These are phyloP conservation scores for Agriotes lineatus DNA, from an alignment of 2,888 invertebrate genomes.

Conservation along the genomic window DNA sequence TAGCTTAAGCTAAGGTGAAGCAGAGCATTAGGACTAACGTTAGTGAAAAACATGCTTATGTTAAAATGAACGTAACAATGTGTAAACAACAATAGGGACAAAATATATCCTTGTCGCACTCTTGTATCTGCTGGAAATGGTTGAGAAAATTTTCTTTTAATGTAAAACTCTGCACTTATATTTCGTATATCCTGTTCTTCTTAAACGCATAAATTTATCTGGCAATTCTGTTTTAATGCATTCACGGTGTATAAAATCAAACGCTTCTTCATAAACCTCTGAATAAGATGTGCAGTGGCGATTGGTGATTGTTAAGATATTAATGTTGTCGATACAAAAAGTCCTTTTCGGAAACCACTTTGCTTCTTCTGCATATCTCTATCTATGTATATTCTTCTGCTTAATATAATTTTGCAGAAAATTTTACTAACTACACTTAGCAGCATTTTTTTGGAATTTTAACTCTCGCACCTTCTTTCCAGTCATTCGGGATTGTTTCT, in stretches of 20 bases:
- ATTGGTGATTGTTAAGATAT: not conserved
- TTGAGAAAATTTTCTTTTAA: not conserved
- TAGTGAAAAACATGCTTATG: too few relatives aligned
- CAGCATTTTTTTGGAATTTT: not conserved
- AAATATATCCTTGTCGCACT: not conserved
- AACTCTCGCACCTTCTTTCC: not conserved
- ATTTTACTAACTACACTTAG: not conserved
- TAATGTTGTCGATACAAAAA: not conserved
- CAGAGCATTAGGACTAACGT: too few relatives aligned
- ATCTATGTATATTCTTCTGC: not conserved
- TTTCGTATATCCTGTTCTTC: not conserved
- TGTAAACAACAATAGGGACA: too few relatives aligned
- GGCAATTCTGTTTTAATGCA: conserved; percentile 2
- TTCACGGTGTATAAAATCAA: not conserved
- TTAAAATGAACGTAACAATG: too few relatives aligned
- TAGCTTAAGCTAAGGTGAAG: too few relatives aligned
- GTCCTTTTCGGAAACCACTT: not conserved
- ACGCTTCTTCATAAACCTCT: not conserved
- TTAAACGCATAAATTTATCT: not conserved
- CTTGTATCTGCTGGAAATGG: not conserved
- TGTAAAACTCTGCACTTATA: not conserved
- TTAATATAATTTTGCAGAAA: not conserved
- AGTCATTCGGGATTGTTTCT: not conserved
- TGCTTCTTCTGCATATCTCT: not conserved
- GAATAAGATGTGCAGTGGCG: not conserved